Evolutionary conservation across 2,888 invertebrate genomes (phyloP), one percentile per base, ranked within the genome.

Genomic region (Caenorhabditis imperialis): DNA sequence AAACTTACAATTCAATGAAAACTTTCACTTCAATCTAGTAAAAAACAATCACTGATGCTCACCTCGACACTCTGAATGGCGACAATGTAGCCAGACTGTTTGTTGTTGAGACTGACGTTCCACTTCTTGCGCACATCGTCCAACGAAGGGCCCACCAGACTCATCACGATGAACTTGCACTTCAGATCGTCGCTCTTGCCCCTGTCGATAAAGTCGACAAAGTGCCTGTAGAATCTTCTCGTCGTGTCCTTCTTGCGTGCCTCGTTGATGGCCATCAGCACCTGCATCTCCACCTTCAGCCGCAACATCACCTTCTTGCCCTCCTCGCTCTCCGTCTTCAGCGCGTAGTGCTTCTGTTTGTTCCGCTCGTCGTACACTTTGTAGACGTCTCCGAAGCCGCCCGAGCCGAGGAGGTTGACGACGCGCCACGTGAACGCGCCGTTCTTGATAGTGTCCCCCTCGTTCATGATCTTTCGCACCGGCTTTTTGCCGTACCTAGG

Each of bases 361-460:
- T 48, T 37, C n/a, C 7, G 25, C 14, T 45, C 37, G 30, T 73
- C 53, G 20, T 35, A 37, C 44, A 77, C 79, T 33, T 62, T 60
- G 58, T 79, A 79, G 27, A 79, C 79, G 38, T 79, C 79, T 3
- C 79, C 79, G 44, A 79, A 79, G 2, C 79, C 79, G n/a, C 79
- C 79, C 35, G 61, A 53, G 30, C 79, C 79, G 23, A 79, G 50
- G 16, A 71, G 47, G 33, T 45, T 44, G 14, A 67, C 45, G 18
- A 73, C 61, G 55, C 61, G 65, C 73, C 73, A 73, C 3, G 42
- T 58, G 50, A 27, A 50, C 14, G n/a, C 8, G 0, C 58, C 63
- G 42, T 58, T 72, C 20, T 63, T 63, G 61, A 67, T 50, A 8
- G 20, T 18, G 23, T 67, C 65, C 18, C 48, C 53, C 5, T 44